These are phyloP conservation scores for Thaleichthys pacificus DNA, from an alignment of 2,797 vertebrate genomes.

Conservation along the genomic window DNA sequence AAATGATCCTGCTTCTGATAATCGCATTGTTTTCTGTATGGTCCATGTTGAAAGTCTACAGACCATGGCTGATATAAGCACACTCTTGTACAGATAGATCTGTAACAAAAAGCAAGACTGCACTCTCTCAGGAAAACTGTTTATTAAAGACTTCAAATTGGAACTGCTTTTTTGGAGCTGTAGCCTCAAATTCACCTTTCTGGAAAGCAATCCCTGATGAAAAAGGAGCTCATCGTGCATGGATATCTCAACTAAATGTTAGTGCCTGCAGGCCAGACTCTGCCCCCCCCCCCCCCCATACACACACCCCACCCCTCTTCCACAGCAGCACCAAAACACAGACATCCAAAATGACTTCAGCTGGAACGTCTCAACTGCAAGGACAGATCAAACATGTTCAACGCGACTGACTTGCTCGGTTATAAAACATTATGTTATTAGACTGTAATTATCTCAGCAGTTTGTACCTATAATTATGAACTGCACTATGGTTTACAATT, in stretches of 20 bases:
- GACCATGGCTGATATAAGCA: not conserved
- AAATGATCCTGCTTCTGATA: not conserved
- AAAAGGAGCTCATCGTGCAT: not conserved
- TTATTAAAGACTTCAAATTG: not conserved
- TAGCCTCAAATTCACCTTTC: slow-evolving; percentile 10
- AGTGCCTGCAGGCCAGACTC: not conserved
- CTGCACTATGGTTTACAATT: too few relatives aligned
- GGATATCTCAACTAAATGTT: not conserved
- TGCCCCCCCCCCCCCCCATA: not conserved
- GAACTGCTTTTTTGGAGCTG: not conserved
- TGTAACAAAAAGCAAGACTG: not conserved
- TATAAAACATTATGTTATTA: too few relatives aligned
- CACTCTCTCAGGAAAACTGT: not conserved
- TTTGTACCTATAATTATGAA: too few relatives aligned
- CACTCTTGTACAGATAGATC: not conserved
- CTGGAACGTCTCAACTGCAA: too few relatives aligned
- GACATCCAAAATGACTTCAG: too few relatives aligned
- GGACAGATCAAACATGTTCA: too few relatives aligned
- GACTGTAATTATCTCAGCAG: too few relatives aligned
- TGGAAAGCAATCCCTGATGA: slow-evolving; percentile 1
- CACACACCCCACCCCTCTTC: not conserved
- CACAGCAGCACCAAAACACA: too few relatives aligned
- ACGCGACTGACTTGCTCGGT: too few relatives aligned
- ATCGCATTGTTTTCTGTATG: not conserved
- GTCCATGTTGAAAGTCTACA: not conserved